A percentile compares a stretch with the other conserved stretches of the same genome.
Evolutionary conservation across 2,888 invertebrate species (phyloP).

Genomic region (Melieria crassipennis): DNA sequence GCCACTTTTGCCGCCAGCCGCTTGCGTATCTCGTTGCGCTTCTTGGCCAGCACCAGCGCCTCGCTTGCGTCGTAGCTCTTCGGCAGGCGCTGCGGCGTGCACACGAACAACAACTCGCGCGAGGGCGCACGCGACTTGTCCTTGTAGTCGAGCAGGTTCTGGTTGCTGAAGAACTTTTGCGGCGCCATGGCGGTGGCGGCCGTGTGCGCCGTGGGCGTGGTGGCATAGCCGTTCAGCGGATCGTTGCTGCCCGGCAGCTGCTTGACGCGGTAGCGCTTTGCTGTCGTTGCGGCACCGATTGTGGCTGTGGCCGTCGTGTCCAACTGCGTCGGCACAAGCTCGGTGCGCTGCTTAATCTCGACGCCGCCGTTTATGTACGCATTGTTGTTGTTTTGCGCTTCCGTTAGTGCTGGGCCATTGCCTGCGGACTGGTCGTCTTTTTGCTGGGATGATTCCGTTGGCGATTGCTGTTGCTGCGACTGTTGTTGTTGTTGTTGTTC

Average conservation of each 20-base stretch:
- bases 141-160: conserved; percentile 60
- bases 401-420: conserved; percentile 50
- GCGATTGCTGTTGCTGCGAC: conserved; percentile 47
- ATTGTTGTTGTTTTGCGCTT: conserved; percentile 65
- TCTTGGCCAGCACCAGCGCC: conserved; percentile 55
- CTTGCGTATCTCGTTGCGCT: conserved; percentile 59
- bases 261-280: conserved; percentile 54
- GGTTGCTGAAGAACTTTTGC: conserved; percentile 64
- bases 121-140: conserved; percentile 51
- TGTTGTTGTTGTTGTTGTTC: conserved; percentile 70
- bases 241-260: conserved; percentile 44
- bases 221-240: conserved; percentile 59
- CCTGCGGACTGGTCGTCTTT: conserved; percentile 18
- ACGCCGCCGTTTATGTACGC: conserved; percentile 35
- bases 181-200: conserved; percentile 54
- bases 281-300: conserved; percentile 41
- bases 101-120: conserved; percentile 63
- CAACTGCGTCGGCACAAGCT: conserved; percentile 32
- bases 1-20: conserved; percentile 51
- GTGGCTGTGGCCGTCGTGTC: conserved; percentile 28
- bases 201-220: conserved; percentile 59
- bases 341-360: conserved; percentile 19
- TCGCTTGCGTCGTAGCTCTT: conserved; percentile 52
- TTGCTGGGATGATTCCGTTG: conserved; percentile 28
- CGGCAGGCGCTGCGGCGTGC: conserved; percentile 62